Base-by-base conservation (phyloP, 2,797 vertebrate species). In the Clarias platycephalus region DNA sequence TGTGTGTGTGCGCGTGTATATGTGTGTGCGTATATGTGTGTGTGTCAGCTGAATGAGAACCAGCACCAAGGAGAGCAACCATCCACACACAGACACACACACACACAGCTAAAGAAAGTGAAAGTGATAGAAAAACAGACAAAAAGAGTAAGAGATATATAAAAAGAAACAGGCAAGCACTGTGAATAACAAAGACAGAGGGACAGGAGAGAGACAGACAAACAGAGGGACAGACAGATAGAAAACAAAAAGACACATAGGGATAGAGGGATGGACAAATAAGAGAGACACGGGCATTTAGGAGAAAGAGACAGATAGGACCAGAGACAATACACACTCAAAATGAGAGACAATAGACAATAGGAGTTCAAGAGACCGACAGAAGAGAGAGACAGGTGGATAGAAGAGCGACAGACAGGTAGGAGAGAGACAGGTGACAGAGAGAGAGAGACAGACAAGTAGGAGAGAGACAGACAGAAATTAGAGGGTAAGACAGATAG, bases 41-140 rank as follows among this genome's bases (percentile, higher is more conserved):
- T 86, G 86, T 88, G 85, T 90, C 66, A 74, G 70, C 64, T 83
- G 18, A 34, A 28, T 57, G 28, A 66, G 68, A 86, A 83, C 37
- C 66, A 79, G 81, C 81, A 74, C 78, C 82, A 83, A 78, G 83
- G 83, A 72, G 66, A 83, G 74, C 83, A 84, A 49, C 83, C 83
- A 68, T 75, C 60, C 53, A 79, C 83, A 84, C 49, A 55, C 71
- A 55, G 70, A 72, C 55, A 60, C 68, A 64, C 58, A 83, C 57
- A 74, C 68, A 74, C 24, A 58, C 60, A 62, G 28, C 31, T 60
- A 62, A 6, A 58, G 74, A 58, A 76, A 76, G 53, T 76, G 53
- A 58, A 77, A 77, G 53, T 37, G 12, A 75, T 26, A 75, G 24
- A 72, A 72, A 55, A 5, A 49, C 40, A 71, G 24, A 53, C 44